These are phyloP conservation scores for Drosophila parabipectinata DNA, from an alignment of 1,140 invertebrate species.

Conservation along the genomic window DNA sequence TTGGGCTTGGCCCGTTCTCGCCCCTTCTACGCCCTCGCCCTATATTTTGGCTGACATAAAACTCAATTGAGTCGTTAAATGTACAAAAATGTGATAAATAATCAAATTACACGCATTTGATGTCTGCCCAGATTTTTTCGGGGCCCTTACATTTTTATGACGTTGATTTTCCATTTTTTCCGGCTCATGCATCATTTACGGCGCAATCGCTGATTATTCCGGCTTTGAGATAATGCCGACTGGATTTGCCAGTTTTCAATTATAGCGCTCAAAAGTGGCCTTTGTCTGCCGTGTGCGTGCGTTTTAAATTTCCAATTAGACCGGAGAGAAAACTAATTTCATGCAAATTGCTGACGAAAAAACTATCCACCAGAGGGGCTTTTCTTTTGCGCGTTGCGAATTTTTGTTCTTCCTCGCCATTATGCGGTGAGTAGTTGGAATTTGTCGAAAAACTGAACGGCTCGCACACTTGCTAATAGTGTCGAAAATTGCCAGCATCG, in stretches of 20 bases:
- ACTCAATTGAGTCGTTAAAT: conserved; percentile 82
- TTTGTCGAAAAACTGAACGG: conserved; percentile 1
- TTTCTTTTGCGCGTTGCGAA: conserved; percentile 35
- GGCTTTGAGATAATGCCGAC: conserved; percentile 36
- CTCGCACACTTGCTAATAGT: background rate
- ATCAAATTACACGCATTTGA: conserved; percentile 79
- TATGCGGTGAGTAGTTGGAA: conserved; percentile 47
- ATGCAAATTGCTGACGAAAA: conserved; percentile 51
- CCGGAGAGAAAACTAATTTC: conserved; percentile 63
- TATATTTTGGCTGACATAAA: conserved; percentile 55
- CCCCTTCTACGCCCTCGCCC: background rate
- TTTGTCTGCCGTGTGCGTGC: conserved; percentile 23
- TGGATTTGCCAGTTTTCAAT: conserved; percentile 53
- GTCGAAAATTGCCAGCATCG: conserved; percentile 41
- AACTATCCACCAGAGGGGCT: conserved; percentile 24
- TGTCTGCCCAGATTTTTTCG: conserved; percentile 56
- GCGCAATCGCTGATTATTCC: conserved; percentile 33
- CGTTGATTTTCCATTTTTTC: conserved; percentile 41
- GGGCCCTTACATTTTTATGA: conserved; percentile 61
- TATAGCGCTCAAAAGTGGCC: conserved; percentile 39
- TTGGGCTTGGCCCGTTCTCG: conserved; percentile 1
- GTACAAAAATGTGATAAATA: conserved; percentile 80
- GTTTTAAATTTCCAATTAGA: conserved; percentile 75
- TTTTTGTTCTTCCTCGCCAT: conserved; percentile 29
- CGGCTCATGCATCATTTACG: conserved; percentile 30